A percentile compares a stretch with the other conserved stretches of the same genome.
Conservation (phyloP, 2,113 vertebrate species). For the Myiozetetes cayanensis region DNA sequence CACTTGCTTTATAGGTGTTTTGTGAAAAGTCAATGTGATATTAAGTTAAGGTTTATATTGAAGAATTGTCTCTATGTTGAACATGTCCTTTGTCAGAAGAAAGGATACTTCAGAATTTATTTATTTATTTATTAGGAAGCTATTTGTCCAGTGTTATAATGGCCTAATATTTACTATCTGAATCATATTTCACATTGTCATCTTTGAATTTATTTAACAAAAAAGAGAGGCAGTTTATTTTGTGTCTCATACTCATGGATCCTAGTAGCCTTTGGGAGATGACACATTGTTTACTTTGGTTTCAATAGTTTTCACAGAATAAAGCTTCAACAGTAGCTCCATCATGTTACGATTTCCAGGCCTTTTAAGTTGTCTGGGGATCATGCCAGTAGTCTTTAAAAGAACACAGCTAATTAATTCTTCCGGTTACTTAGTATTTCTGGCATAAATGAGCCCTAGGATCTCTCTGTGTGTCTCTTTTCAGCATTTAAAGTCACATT, state of each 20-base stretch:
- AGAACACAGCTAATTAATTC: conserved; percentile 63
- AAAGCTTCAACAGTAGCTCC: background rate
- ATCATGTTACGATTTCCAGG: background rate
- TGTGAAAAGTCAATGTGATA: background rate
- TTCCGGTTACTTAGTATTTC: conserved; percentile 64
- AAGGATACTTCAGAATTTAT: background rate
- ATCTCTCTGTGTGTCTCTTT: background rate
- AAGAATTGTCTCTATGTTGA: background rate
- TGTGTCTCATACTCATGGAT: background rate
- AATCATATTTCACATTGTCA: background rate
- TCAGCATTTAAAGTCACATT: background rate
- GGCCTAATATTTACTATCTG: background rate
- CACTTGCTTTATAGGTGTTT: background rate
- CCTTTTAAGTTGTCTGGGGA: conserved; percentile 48
- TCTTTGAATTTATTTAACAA: background rate
- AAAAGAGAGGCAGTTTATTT: background rate
- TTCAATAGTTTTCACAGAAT: conserved; percentile 23
- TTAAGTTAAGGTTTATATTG: background rate
- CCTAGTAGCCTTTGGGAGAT: background rate
- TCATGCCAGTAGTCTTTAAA: conserved; percentile 48
- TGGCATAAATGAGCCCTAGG: conserved; percentile 6
- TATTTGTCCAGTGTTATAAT: background rate
- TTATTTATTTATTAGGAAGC: background rate
- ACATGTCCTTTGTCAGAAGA: background rate
- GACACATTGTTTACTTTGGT: background rate